A percentile compares a stretch with the other conserved stretches of the same genome.
phyloP scores from a whole-genome alignment of 2,113 vertebrate species.

The Fregata magnificens region DNA sequence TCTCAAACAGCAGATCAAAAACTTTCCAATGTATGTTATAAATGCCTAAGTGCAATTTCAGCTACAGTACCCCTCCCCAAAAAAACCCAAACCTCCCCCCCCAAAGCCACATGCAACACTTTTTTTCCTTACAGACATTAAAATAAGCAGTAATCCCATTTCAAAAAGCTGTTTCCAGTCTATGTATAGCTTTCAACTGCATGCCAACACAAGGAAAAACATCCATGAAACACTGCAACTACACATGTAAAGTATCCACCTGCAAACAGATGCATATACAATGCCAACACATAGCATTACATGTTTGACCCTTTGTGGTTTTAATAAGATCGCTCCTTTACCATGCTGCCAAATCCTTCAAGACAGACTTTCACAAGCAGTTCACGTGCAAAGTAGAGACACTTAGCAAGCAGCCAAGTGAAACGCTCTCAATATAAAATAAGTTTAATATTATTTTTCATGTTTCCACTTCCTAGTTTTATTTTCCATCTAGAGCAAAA shows the following conservation, averaged over 20 bases:
- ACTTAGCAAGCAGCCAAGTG: background rate
- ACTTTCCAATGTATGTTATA: background rate
- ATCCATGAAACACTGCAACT: background rate
- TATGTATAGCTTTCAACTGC: fast-evolving
- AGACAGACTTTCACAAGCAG: background rate
- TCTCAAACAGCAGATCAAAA: background rate
- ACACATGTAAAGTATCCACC: no score
- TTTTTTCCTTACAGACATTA: background rate
- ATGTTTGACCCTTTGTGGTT: background rate
- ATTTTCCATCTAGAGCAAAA: background rate
- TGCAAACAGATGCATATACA: fast-evolving
- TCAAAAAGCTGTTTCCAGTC: background rate
- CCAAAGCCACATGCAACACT: background rate
- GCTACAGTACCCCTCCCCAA: fast-evolving
- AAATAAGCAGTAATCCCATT: background rate
- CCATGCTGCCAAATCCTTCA: background rate
- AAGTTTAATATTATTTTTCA: background rate
- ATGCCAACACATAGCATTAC: fast-evolving
- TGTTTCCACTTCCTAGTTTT: background rate
- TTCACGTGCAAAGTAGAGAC: background rate
- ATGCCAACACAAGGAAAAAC: fast-evolving
- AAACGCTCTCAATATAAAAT: background rate
- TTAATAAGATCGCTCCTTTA: background rate
- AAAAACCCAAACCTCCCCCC: no score
- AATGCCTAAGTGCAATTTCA: background rate